These are phyloP conservation scores for Cremastinae sp. DNA, from an alignment of 2,888 invertebrate species.

Conservation along the genomic window DNA sequence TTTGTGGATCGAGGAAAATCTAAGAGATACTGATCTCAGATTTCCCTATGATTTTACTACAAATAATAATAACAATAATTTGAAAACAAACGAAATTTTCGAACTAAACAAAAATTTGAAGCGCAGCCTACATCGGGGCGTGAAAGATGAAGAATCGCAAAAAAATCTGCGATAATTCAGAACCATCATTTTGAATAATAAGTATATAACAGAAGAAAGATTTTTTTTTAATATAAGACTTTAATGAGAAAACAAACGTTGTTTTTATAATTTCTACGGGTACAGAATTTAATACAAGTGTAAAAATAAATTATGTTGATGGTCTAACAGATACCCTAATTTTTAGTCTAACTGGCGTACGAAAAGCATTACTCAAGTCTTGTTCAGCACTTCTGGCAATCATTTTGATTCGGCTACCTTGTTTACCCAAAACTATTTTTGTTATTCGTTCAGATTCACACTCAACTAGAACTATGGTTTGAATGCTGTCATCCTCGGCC, in stretches of 20 bases:
- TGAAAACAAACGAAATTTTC: conserved; percentile 3
- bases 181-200: neutral
- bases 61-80: conserved; percentile 8
- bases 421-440: conserved; percentile 85
- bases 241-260: too few species aligned
- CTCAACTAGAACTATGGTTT: conserved; percentile 83
- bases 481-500: conserved; percentile 82
- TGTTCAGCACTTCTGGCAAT: conserved; percentile 81
- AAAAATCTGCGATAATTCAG: neutral
- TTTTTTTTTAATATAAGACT: neutral
- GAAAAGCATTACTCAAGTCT: conserved; percentile 70
- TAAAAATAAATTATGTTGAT: too few species aligned
- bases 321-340: too few species aligned
- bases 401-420: conserved; percentile 86
- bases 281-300: too few species aligned
- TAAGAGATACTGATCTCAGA: conserved; percentile 83
- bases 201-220: neutral
- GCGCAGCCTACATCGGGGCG: conserved; percentile 11
- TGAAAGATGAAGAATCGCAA: conserved; percentile 19
- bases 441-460: conserved; percentile 85
- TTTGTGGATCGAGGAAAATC: conserved; percentile 85
- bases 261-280: too few species aligned
- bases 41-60: conserved; percentile 80
- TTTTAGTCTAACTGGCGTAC: conserved; percentile 69
- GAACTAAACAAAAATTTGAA: too few species aligned